Base-by-base conservation (phyloP, 2,113 vertebrate species). In the Meleagris gallopavo region DNA sequence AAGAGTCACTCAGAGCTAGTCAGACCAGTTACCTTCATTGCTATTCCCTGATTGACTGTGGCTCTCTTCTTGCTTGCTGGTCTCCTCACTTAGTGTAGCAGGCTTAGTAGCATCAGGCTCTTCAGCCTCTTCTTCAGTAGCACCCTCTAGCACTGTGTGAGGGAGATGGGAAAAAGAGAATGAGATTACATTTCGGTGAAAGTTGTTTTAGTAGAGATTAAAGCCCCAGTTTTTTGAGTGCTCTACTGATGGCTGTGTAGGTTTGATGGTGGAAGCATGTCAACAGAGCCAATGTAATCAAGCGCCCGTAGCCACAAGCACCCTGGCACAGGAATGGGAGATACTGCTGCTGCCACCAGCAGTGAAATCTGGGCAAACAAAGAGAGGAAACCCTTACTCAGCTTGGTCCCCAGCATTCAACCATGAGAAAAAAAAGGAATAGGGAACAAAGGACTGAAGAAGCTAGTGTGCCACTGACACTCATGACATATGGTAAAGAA, bases 1-100 rank as follows among this genome's bases (percentile, higher is more conserved):
- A 2, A 60, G 40, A 67, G 57, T 80, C 43, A 61, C 67, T 45
- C 34, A 40, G 46, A 89, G 83, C 72, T 36, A 81, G 92, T 55
- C 84, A 74, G 93, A 89, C 82, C 93, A 89, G 50, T 97, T 97
- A 98, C 98, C 98, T 98, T 97, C 98, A 98, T 98, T 95, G 95
- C 97, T 97, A 84, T 96, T 96, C 88, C 67, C 95, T 72, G 87
- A 81, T 16, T 82, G 95, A 95, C 61, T 46, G 79, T 88, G 86
- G 85, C 72, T 86, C 65, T 76, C 89, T 24, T 83, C 92, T 60
- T 88, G 91, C 46, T n/a, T 89, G 85, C 79, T 85, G 67, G 67
- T 85, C 70, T 92, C 93, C 61, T 95, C 96, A 76, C 86, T 89
- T n/a, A 73, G 65, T 87, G 91, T 57, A 78, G 91, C 45, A 89